phyloP scores from a whole-genome alignment of 1,140 invertebrate genomes.

The Wiebesia pumilae region DNA sequence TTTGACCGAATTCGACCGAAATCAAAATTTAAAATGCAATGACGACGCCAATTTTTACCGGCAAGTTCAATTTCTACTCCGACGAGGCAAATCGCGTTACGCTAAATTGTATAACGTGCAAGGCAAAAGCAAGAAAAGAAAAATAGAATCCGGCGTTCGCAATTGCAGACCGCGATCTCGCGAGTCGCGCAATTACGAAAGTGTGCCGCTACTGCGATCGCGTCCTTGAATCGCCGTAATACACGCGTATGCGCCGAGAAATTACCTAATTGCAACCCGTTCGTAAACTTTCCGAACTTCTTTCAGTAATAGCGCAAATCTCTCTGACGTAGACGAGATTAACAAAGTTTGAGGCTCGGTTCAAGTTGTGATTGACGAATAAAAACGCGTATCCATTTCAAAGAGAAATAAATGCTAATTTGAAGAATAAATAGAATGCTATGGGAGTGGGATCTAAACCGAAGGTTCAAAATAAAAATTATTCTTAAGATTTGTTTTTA shows the following conservation, averaged over 20 bases:
- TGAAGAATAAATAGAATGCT: no score
- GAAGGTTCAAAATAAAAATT: no score
- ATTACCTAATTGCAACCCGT: not conserved
- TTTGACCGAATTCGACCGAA: no score
- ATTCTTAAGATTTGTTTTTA: no score
- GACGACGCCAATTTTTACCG: not conserved
- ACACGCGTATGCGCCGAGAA: not conserved
- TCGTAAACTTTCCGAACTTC: not conserved
- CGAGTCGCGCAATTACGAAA: conserved; percentile 41
- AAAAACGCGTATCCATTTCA: no score
- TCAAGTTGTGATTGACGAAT: no score
- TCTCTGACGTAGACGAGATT: no score
- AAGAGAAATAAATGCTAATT: no score
- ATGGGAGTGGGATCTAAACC: no score
- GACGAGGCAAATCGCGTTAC: not conserved
- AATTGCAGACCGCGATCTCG: not conserved
- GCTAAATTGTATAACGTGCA: not conserved
- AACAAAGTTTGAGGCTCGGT: no score
- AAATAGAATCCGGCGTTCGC: conserved; percentile 1
- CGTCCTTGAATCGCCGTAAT: conserved; percentile 22
- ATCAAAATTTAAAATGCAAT: no score
- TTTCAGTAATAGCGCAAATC: not conserved
- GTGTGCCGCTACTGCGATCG: not conserved
- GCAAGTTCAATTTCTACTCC: not conserved
- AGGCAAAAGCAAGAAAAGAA: conserved; percentile 14